Base-by-base conservation (phyloP, 1,140 invertebrate genomes). In the Aculops lycopersici region DNA sequence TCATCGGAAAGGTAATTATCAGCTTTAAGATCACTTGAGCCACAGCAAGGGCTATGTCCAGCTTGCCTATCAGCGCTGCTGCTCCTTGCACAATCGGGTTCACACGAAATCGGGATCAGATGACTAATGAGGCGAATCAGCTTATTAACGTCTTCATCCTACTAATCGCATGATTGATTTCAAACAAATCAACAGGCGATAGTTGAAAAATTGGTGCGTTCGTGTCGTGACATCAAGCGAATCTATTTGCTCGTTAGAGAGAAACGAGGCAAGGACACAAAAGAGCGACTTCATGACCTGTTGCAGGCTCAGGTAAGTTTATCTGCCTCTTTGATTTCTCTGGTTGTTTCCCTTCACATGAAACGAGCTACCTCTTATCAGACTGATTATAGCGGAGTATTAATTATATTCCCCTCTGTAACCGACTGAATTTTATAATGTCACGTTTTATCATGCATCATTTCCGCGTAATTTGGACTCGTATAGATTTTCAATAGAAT, bases 1-100 rank as follows among this genome's bases (percentile, higher is more conserved):
- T 71, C 55, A 62, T 66, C 47, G 75, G 63, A 47, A 78, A 81
- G 58, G 71, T 71, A n/a, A 17, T 8, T 31, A n/a, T n/a, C n/a
- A n/a, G n/a, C n/a, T n/a, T n/a, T n/a, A n/a, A n/a, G n/a, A n/a
- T n/a, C n/a, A n/a, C n/a, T n/a, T n/a, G n/a, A n/a, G n/a, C n/a
- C n/a, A n/a, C n/a, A n/a, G n/a, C n/a, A n/a, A n/a, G n/a, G n/a
- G n/a, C n/a, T n/a, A n/a, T n/a, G n/a, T n/a, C n/a, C n/a, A n/a
- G n/a, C n/a, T n/a, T n/a, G n/a, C n/a, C n/a, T n/a, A n/a, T n/a
- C n/a, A n/a, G n/a, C n/a, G n/a, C n/a, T n/a, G n/a, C n/a, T n/a
- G n/a, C n/a, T n/a, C n/a, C n/a, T n/a, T n/a, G n/a, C n/a, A n/a
- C n/a, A n/a, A n/a, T n/a, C n/a, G n/a, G n/a, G n/a, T n/a, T n/a